These are phyloP conservation scores for Synanthedon vespiformis DNA, from an alignment of 2,888 invertebrate genomes.

Conservation along the genomic window DNA sequence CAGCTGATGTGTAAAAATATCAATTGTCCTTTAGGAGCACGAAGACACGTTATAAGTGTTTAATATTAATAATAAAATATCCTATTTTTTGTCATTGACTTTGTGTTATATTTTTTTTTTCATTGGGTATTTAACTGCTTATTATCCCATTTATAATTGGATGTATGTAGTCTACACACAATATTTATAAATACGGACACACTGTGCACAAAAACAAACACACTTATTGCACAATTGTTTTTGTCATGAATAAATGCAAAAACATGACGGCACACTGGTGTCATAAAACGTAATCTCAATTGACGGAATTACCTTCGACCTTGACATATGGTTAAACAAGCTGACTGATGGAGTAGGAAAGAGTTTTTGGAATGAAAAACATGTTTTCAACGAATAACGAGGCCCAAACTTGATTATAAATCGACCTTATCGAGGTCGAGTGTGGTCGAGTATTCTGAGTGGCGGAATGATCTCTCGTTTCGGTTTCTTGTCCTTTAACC, in stretches of 20 bases:
- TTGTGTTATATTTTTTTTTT: too few species aligned
- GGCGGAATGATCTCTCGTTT: slow-evolving; percentile 1
- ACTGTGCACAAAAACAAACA: background rate
- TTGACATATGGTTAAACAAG: slow-evolving; percentile 16
- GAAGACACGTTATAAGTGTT: too few species aligned
- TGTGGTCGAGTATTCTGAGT: slow-evolving; percentile 38
- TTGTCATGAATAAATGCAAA: background rate
- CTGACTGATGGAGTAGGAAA: slow-evolving; percentile 10
- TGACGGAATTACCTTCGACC: slow-evolving; percentile 5
- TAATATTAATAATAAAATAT: too few species aligned
- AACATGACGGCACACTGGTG: background rate
- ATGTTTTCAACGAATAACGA: slow-evolving; percentile 39
- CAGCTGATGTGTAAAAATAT: too few species aligned
- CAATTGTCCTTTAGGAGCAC: too few species aligned
- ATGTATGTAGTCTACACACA: too few species aligned
- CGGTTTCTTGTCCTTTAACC: background rate
- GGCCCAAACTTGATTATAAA: slow-evolving; percentile 28
- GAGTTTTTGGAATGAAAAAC: slow-evolving; percentile 22
- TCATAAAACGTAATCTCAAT: background rate
- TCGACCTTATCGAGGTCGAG: slow-evolving; percentile 47
- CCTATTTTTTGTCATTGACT: too few species aligned
- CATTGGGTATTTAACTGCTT: too few species aligned
- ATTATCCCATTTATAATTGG: too few species aligned
- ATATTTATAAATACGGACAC: too few species aligned
- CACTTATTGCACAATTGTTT: background rate